Conservation (phyloP, 2,797 vertebrate genomes). For the Pseudochromis fuscus region DNA sequence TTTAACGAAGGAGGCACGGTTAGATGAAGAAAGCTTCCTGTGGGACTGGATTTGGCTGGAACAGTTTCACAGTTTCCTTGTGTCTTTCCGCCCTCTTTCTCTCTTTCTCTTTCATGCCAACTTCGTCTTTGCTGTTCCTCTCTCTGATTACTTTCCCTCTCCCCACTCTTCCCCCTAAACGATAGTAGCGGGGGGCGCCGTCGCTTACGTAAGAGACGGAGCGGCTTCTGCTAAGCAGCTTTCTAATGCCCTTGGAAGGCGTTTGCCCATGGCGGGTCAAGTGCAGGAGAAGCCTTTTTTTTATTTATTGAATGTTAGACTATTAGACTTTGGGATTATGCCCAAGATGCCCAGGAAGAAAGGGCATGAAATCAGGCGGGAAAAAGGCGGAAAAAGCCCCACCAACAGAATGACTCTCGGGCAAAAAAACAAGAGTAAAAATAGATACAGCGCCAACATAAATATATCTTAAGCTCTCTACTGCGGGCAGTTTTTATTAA, state of each 20-base stretch:
- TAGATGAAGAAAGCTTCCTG: slow-evolving; percentile 28
- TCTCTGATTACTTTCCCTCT: slow-evolving; percentile 50
- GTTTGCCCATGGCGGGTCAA: slow-evolving; percentile 77
- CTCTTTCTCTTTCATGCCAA: slow-evolving; percentile 47
- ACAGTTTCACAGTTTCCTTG: slow-evolving; percentile 37
- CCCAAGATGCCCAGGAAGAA: slow-evolving; percentile 68
- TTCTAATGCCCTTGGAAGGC: slow-evolving; percentile 75
- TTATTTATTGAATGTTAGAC: slow-evolving; percentile 71
- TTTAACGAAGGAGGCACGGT: slow-evolving; percentile 21
- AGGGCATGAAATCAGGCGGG: slow-evolving; percentile 71
- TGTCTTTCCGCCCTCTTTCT: slow-evolving; percentile 30
- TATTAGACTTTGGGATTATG: slow-evolving; percentile 76
- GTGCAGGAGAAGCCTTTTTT: slow-evolving; percentile 57
- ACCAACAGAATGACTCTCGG: slow-evolving; percentile 40
- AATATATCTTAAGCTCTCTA: slow-evolving; percentile 57
- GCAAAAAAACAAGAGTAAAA: slow-evolving; percentile 59
- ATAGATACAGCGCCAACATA: slow-evolving; percentile 58
- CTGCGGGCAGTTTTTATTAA: slow-evolving; percentile 47
- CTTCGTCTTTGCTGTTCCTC: slow-evolving; percentile 40
- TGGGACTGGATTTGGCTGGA: slow-evolving; percentile 55
- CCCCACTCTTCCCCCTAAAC: slow-evolving; percentile 40
- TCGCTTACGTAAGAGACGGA: slow-evolving; percentile 70
- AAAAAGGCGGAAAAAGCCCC: slow-evolving; percentile 41
- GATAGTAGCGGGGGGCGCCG: slow-evolving; percentile 38
- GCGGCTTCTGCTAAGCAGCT: slow-evolving; percentile 78